phyloP scores from a whole-genome alignment of 53 echinoderm and acorn worm species.

The Arbacia lixula region DNA sequence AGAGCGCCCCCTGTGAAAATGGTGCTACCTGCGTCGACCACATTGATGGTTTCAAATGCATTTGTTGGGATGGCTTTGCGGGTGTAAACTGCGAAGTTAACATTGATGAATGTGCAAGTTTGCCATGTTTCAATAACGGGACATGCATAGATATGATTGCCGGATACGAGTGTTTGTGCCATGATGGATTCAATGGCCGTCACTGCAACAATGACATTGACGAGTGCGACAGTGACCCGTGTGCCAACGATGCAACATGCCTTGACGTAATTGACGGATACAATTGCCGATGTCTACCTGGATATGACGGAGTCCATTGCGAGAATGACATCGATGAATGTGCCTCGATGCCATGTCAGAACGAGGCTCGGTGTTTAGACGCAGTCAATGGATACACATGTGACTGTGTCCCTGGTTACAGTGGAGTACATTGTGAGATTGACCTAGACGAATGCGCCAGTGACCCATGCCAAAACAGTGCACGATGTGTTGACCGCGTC shows the following conservation, averaged over 20 bases:
- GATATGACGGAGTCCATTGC: slow-evolving; percentile 63
- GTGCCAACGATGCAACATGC: slow-evolving; percentile 53
- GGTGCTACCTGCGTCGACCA: slow-evolving; percentile 34
- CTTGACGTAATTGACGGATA: slow-evolving; percentile 58
- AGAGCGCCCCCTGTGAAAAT: neutral
- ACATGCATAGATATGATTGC: slow-evolving; percentile 9
- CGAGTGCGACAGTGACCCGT: slow-evolving; percentile 65
- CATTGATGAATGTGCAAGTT: slow-evolving; percentile 54
- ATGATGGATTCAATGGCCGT: slow-evolving; percentile 59
- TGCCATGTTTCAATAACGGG: slow-evolving; percentile 13
- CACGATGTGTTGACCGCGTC: slow-evolving; percentile 53
- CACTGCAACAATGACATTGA: slow-evolving; percentile 76
- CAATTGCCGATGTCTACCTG: slow-evolving; percentile 54
- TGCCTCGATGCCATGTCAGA: slow-evolving; percentile 62
- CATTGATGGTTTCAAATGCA: slow-evolving; percentile 56
- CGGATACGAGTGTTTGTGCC: slow-evolving; percentile 59
- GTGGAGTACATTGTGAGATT: slow-evolving; percentile 59
- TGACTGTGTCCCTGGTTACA: slow-evolving; percentile 57
- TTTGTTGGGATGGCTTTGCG: slow-evolving; percentile 49
- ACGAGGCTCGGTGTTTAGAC: slow-evolving; percentile 61
- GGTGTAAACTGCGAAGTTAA: slow-evolving; percentile 60
- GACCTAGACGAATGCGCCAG: slow-evolving; percentile 67
- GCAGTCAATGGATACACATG: slow-evolving; percentile 61
- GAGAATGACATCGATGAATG: slow-evolving; percentile 47
- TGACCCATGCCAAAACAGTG: slow-evolving; percentile 68